These are phyloP conservation scores for Astropecten irregularis DNA, from an alignment of 53 echinoderm and acorn worm genomes.

Conservation along the genomic window DNA sequence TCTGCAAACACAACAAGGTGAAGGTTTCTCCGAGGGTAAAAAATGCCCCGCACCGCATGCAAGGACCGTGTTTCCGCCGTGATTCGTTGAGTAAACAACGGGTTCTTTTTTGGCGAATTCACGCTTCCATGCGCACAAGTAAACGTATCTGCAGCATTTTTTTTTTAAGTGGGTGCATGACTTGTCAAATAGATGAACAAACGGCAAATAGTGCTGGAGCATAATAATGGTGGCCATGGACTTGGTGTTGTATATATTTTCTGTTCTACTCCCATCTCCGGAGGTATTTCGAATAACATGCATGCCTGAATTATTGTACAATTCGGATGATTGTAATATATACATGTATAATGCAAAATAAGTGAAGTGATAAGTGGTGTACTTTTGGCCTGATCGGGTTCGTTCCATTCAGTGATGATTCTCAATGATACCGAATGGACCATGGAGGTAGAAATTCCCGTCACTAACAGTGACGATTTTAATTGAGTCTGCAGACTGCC, in stretches of 20 bases:
- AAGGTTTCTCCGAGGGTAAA: neutral
- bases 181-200: constrained; percentile 33
- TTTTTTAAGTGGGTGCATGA: constrained; percentile 15
- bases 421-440: too few relatives aligned
- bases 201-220: constrained; percentile 1
- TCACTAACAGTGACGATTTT: too few relatives aligned
- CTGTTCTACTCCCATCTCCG: too few relatives aligned
- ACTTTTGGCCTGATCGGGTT: too few relatives aligned
- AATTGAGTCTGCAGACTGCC: too few relatives aligned
- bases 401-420: too few relatives aligned
- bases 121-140: constrained; percentile 33
- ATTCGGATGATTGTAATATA: too few relatives aligned
- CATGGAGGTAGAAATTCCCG: too few relatives aligned
- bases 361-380: too few relatives aligned
- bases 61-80: constrained; percentile 6
- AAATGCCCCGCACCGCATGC: neutral
- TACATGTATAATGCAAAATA: too few relatives aligned
- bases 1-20: constrained; percentile 2
- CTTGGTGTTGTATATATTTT: constrained; percentile 20
- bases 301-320: too few relatives aligned
- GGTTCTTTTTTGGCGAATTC: neutral
- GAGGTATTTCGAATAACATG: too few relatives aligned
- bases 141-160: constrained; percentile 14
- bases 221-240: constrained; percentile 28
- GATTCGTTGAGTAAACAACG: constrained; percentile 31